Evolutionary conservation across 2,888 invertebrate genomes (phyloP).

Genomic region (Hirudinaria manillensis): DNA sequence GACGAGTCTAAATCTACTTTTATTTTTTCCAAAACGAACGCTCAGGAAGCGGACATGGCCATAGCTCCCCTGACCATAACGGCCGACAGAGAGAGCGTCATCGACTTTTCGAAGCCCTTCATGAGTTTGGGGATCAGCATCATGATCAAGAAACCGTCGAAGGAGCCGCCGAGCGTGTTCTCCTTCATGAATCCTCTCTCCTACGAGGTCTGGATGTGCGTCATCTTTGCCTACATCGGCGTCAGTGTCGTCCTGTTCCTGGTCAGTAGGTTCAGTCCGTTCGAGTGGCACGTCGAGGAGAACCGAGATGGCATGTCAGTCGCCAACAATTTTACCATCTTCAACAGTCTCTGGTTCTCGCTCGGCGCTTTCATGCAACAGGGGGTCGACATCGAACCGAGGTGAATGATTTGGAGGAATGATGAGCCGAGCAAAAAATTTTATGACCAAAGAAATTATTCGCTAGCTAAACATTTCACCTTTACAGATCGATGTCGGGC

Average conservation of each 20-base stretch:
- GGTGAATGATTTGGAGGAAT: constrained; percentile 58
- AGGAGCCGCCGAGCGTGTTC: constrained; percentile 83
- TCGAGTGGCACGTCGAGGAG: constrained; percentile 77
- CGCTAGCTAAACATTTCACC: neutral
- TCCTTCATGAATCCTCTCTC: constrained; percentile 94
- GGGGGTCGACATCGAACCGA: constrained; percentile 90
- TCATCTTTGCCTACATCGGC: constrained; percentile 80
- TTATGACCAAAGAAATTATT: neutral
- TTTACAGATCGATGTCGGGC: constrained; percentile 71
- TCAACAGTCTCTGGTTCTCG: constrained; percentile 95
- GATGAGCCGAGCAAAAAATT: neutral
- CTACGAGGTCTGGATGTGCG: constrained; percentile 90
- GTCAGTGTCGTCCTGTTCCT: constrained; percentile 88
- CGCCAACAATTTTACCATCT: constrained; percentile 68
- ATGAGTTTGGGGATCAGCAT: constrained; percentile 92
- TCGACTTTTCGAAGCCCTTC: constrained; percentile 96
- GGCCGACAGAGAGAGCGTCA: constrained; percentile 83
- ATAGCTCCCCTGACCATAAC: constrained; percentile 92
- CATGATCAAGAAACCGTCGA: constrained; percentile 77
- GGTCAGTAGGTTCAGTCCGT: constrained; percentile 91
- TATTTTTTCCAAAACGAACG: neutral
- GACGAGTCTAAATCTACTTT: neutral
- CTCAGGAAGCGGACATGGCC: constrained; percentile 82
- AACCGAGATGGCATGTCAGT: constrained; percentile 40
- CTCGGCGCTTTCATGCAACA: constrained; percentile 97